These are phyloP conservation scores for Etia nguti DNA, from an alignment of 2,113 vertebrate species.

Conservation along the genomic window DNA sequence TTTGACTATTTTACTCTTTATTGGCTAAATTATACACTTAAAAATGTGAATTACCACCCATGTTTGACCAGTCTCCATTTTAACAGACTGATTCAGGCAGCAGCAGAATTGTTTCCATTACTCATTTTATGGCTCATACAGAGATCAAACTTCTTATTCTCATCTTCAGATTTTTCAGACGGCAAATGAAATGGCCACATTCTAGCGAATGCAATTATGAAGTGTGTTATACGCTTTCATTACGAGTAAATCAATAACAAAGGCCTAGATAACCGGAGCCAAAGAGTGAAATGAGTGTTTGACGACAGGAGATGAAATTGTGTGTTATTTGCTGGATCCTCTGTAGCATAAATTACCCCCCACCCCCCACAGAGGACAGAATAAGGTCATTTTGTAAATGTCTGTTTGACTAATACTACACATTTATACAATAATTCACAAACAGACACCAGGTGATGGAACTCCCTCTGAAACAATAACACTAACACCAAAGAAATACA, in stretches of 20 bases:
- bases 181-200: conserved; percentile 23
- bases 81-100: not conserved
- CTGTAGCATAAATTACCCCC: conserved; percentile 35
- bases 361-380: conserved; percentile 1
- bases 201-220: conserved; percentile 44
- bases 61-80: not conserved
- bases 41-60: not conserved
- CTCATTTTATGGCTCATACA: not conserved
- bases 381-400: conserved; percentile 26
- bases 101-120: not conserved
- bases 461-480: not conserved
- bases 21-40: not conserved
- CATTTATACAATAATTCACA: conserved; percentile 10
- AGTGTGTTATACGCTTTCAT: conserved; percentile 14
- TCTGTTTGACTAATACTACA: conserved; percentile 30
- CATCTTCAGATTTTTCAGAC: conserved; percentile 8
- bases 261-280: conserved; percentile 36
- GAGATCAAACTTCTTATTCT: not conserved
- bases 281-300: not conserved
- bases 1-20: not conserved
- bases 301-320: conserved; percentile 39
- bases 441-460: conserved; percentile 23
- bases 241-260: conserved; percentile 54
- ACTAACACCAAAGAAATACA: conserved; percentile 31
- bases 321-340: conserved; percentile 3